phyloP scores from a whole-genome alignment of 2,888 invertebrate genomes.

The Microchrysa polita region DNA sequence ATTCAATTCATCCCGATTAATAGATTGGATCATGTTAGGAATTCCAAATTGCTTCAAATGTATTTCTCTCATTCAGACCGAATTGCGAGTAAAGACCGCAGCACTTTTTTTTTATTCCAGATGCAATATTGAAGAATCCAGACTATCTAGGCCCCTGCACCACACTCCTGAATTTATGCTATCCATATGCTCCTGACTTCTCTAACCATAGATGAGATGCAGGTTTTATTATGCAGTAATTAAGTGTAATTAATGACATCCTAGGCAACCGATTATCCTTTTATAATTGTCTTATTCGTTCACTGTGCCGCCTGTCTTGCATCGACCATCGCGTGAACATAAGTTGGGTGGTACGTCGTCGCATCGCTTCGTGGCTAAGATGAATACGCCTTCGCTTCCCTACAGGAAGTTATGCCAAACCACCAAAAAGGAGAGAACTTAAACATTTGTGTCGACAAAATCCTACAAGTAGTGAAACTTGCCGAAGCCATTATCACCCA shows the following conservation, averaged over 20 bases:
- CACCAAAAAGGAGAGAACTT: neutral
- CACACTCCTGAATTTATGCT: conserved; percentile 22
- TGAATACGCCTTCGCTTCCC: conserved; percentile 12
- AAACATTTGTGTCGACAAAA: conserved; percentile 17
- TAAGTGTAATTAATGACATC: conserved; percentile 45
- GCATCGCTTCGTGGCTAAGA: conserved; percentile 6
- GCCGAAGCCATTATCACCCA: conserved; percentile 34
- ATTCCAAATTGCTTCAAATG: neutral
- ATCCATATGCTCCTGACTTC: conserved; percentile 42
- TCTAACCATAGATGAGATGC: conserved; percentile 31
- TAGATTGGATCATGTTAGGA: no score
- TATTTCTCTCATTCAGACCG: neutral
- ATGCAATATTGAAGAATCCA: conserved; percentile 5
- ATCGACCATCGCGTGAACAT: conserved; percentile 3
- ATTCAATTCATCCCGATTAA: neutral
- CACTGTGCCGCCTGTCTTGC: no score
- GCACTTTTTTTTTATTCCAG: no score
- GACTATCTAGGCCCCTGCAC: neutral
- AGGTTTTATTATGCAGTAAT: conserved; percentile 44
- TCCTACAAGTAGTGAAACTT: conserved; percentile 26
- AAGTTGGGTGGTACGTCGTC: neutral
- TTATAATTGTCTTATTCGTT: conserved; percentile 24
- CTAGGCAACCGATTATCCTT: conserved; percentile 41
- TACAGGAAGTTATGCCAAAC: neutral
- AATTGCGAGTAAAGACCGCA: neutral